A percentile compares a stretch with the other conserved stretches of the same genome.
phyloP scores from a whole-genome alignment of 2,113 vertebrate genomes.

The Festucalex cinctus region DNA sequence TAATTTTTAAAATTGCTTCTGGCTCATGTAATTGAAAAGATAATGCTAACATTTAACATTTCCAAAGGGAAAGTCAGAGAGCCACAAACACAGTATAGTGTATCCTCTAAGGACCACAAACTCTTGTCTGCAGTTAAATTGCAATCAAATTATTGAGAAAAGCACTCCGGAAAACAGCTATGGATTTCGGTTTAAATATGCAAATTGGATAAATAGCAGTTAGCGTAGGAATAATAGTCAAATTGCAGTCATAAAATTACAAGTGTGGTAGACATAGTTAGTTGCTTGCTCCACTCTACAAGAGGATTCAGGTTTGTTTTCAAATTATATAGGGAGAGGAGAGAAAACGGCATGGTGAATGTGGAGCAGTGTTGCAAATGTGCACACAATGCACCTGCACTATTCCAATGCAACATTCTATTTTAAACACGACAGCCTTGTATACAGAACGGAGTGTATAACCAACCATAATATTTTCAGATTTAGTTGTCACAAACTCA shows the following conservation, averaged over 20 bases:
- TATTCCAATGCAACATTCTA: background rate
- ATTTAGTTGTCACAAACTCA: no score
- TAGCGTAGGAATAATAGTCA: background rate
- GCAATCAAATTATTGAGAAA: background rate
- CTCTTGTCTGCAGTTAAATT: background rate
- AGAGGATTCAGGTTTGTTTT: conserved; percentile 12
- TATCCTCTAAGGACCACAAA: background rate
- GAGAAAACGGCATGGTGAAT: background rate
- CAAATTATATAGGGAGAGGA: conserved; percentile 16
- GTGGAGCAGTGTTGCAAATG: conserved; percentile 23
- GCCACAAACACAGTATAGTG: background rate
- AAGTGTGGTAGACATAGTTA: background rate
- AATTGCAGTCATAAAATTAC: background rate
- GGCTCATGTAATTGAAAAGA: background rate
- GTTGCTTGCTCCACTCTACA: background rate
- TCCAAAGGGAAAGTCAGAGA: background rate
- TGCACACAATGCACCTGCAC: conserved; percentile 7
- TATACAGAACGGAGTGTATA: no score
- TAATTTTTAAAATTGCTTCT: background rate
- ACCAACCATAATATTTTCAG: no score
- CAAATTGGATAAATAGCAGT: background rate
- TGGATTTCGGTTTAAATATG: background rate
- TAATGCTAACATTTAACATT: background rate
- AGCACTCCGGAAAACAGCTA: background rate
- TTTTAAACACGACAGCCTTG: background rate